Percentiles rank a stretch among this genome's conserved stretches.
Conservation (phyloP, 2,888 invertebrate genomes). For the Lamellibrachia columna region DNA sequence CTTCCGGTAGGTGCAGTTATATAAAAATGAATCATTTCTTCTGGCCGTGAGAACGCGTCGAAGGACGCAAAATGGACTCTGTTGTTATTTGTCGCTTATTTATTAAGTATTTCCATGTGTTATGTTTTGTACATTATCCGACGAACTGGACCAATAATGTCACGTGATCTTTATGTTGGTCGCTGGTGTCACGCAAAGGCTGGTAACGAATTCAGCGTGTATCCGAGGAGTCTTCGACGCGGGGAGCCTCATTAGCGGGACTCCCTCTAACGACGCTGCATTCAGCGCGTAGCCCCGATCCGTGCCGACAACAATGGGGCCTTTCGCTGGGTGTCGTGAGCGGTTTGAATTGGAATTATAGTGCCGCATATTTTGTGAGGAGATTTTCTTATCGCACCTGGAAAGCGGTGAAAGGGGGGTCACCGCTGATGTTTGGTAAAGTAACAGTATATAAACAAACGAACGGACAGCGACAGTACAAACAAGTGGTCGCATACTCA, state of each 20-base stretch:
- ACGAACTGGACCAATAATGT: background rate
- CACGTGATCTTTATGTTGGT: background rate
- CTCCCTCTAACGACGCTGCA: background rate
- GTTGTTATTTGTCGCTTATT: background rate
- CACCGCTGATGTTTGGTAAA: background rate
- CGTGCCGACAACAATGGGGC: background rate
- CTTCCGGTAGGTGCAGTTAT: background rate
- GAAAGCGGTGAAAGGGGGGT: background rate
- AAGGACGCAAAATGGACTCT: background rate
- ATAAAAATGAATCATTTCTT: background rate
- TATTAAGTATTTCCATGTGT: background rate
- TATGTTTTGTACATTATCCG: conserved; percentile 1
- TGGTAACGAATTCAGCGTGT: background rate
- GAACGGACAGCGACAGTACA: background rate
- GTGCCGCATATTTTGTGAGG: background rate
- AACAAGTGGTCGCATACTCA: background rate
- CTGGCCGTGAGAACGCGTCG: background rate
- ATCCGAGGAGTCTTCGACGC: background rate
- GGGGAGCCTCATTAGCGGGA: background rate
- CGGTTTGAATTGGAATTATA: conserved; percentile 16
- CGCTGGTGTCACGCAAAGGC: background rate
- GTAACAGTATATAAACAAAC: background rate
- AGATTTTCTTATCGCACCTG: background rate
- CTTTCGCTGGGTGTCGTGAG: background rate
- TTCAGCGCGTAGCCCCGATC: background rate